A percentile compares a stretch with the other conserved stretches of the same genome.
phyloP scores from a whole-genome alignment of 92 coral and sea anemone species.

The Zoanthus gigantus region DNA sequence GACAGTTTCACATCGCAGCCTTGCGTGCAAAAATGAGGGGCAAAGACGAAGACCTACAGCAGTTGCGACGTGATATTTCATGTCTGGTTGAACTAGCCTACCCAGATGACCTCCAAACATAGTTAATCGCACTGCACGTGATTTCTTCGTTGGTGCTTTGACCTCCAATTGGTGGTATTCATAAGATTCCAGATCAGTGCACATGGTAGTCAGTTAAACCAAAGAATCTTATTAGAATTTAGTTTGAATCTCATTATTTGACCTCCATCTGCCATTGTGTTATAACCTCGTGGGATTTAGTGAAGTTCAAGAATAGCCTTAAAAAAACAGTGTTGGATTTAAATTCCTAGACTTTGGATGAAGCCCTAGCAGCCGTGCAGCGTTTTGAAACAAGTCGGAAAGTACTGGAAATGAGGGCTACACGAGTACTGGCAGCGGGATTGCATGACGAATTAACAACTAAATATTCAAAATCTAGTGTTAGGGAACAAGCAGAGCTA shows the following conservation, averaged over 20 bases:
- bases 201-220: too few relatives aligned
- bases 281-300: too few relatives aligned
- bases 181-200: too few relatives aligned
- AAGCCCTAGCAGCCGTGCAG: slow-evolving; percentile 46
- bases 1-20: slow-evolving; percentile 23
- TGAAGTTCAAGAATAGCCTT: neutral
- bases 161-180: neutral
- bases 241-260: too few relatives aligned
- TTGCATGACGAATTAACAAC: neutral
- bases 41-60: neutral
- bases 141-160: slow-evolving; percentile 40
- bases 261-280: too few relatives aligned
- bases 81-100: slow-evolving; percentile 44
- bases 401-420: slow-evolving; percentile 41
- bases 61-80: slow-evolving; percentile 39
- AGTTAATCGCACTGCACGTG: slow-evolving; percentile 25
- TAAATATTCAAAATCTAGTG: neutral
- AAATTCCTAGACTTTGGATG: neutral
- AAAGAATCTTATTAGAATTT: too few relatives aligned
- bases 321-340: slow-evolving; percentile 11
- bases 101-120: slow-evolving; percentile 41
- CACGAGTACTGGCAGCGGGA: slow-evolving; percentile 16
- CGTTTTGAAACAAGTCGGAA: slow-evolving; percentile 41
- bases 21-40: slow-evolving; percentile 24
- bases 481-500: neutral